Base-by-base conservation (phyloP, 2,888 invertebrate species). In the Chymomyza procnemis region DNA sequence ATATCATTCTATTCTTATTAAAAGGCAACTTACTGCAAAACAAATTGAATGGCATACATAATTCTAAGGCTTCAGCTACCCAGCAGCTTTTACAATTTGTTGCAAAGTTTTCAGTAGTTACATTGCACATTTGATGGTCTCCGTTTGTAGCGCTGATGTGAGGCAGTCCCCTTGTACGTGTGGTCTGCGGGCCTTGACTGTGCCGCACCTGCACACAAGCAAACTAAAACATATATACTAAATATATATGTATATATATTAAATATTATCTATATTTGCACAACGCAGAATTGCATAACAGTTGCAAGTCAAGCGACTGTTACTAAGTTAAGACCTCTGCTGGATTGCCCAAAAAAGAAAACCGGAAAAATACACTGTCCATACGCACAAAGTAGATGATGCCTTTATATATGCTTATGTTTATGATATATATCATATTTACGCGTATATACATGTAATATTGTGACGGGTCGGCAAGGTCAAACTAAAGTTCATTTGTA, bases 391-490 rank as follows among this genome's bases (percentile, higher is more conserved):
- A 48, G 19, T 54, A 26, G 2, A 54, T 54, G 22, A 54, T 54
- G 3, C 2, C 8, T 14, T 4, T 16, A 19, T 19, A 4, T 21
- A 52, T 18, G 14, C 19, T 6, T 50, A 50, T 18, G 8, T 12
- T 8, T 19, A 50, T n/a, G 26, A 9, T 54, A 52, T 60, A 54
- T 48, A 48, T 46, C 47, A 61, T 2, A 1, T 26, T 6, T 26
- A 26, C 8, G 8, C 8, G 26, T 26, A 26, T 26, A 26, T 26
- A 26, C 26, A 26, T 26, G 5, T 26, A 26, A 26, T 6, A 56
- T 54, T 55, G 60, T 54, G 60, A 47, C 55, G 60, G 61, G 61
- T 48, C 54, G 34, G 52, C 54, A 54, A 46, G 50, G 56, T 61
- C 26, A 30, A 30, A 57, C 30, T 9, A 55, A 47, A 41, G 34